Conservation (phyloP, 2,888 invertebrate genomes). For the Sinohyriopsis cumingii region DNA sequence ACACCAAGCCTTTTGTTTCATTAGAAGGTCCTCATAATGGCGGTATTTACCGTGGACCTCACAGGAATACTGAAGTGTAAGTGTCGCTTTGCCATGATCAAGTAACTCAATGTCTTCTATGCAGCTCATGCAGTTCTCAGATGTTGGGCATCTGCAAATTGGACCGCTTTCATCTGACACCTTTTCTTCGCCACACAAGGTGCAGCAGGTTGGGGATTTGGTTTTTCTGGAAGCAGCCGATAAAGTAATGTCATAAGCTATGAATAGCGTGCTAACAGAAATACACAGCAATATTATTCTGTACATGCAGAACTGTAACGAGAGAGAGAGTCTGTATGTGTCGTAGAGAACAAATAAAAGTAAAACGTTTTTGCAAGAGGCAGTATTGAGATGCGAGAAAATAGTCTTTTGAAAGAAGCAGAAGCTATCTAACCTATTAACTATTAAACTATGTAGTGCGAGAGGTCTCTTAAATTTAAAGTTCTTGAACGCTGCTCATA, state of each 20-base stretch:
- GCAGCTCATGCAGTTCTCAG: slow-evolving; percentile 35
- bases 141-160: slow-evolving; percentile 21
- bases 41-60: slow-evolving; percentile 45
- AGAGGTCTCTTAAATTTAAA: too few species aligned
- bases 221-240: slow-evolving; percentile 13
- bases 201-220: slow-evolving; percentile 23
- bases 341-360: too few species aligned
- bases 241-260: neutral
- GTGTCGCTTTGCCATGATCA: slow-evolving; percentile 2
- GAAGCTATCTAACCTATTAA: too few species aligned
- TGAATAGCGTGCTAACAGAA: too few species aligned
- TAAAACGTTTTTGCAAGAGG: too few species aligned
- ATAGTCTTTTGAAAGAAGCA: too few species aligned
- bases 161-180: slow-evolving; percentile 1
- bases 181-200: slow-evolving; percentile 38
- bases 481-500: too few species aligned
- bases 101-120: slow-evolving; percentile 22
- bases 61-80: slow-evolving; percentile 36
- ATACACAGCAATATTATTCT: too few species aligned
- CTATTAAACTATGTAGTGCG: too few species aligned
- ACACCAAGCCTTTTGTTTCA: slow-evolving; percentile 63
- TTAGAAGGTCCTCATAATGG: slow-evolving; percentile 52
- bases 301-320: too few species aligned
- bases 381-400: too few species aligned
- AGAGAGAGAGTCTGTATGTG: too few species aligned